A percentile compares a stretch with the other conserved stretches of the same genome.
Conservation (phyloP, 2,888 invertebrate species). For the Catocala sponsa region DNA sequence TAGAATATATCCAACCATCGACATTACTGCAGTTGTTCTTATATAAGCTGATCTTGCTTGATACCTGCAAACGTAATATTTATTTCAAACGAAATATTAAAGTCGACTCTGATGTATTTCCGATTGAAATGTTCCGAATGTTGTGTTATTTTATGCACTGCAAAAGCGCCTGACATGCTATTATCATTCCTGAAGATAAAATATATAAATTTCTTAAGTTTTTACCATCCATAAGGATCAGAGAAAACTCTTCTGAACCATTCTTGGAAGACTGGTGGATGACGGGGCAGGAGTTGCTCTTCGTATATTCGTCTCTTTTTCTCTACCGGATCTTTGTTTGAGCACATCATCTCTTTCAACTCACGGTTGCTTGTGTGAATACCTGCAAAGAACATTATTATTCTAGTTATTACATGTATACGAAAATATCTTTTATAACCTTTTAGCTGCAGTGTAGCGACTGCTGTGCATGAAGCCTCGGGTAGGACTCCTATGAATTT, state of each 20-base stretch:
- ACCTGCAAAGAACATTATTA: conserved; percentile 62
- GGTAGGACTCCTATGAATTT: too few relatives aligned
- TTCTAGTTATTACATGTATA: too few relatives aligned
- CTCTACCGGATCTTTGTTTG: conserved; percentile 88
- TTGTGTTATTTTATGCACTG: too few relatives aligned
- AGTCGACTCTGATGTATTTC: too few relatives aligned
- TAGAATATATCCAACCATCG: conserved; percentile 97
- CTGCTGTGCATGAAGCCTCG: too few relatives aligned
- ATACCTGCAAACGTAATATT: conserved; percentile 88
- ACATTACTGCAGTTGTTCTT: conserved; percentile 98
- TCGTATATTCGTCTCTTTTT: conserved; percentile 90
- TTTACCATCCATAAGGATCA: conserved; percentile 95
- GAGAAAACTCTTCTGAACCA: conserved; percentile 97
- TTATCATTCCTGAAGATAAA: too few relatives aligned
- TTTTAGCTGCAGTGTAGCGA: too few relatives aligned
- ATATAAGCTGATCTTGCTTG: conserved; percentile 96
- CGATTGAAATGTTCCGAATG: too few relatives aligned
- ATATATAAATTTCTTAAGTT: not conserved
- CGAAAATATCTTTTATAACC: too few relatives aligned
- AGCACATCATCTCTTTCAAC: conserved; percentile 89
- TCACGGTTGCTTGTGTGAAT: conserved; percentile 88
- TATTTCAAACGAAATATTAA: not conserved
- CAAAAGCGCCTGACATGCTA: too few relatives aligned
- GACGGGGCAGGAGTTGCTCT: conserved; percentile 90
- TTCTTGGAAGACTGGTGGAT: conserved; percentile 96